Evolutionary conservation across 2,888 invertebrate genomes (phyloP).

Genomic region (Ceraclea dissimilis): DNA sequence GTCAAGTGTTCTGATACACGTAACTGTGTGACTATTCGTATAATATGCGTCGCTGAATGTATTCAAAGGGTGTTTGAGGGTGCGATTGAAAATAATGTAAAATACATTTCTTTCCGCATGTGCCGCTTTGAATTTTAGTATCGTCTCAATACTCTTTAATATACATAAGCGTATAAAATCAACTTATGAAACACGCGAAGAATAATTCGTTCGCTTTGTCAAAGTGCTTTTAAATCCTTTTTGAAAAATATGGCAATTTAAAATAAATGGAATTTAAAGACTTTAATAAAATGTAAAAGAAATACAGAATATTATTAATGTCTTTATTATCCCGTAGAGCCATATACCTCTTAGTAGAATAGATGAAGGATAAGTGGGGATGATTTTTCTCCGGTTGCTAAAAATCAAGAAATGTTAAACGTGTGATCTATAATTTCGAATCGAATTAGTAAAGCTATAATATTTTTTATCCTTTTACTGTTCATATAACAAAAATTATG

Average conservation of each 20-base stretch:
- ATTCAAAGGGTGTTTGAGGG: conserved; percentile 24
- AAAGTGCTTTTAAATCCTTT: background rate
- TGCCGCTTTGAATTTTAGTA: conserved; percentile 26
- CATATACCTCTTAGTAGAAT: too few relatives aligned
- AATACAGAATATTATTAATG: background rate
- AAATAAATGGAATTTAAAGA: background rate
- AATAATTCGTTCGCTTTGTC: background rate
- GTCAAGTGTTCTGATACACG: conserved; percentile 9
- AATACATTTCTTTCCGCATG: conserved; percentile 23
- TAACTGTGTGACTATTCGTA: conserved; percentile 23
- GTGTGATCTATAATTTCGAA: too few relatives aligned
- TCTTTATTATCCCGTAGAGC: too few relatives aligned
- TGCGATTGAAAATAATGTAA: conserved; percentile 6
- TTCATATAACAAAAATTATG: too few relatives aligned
- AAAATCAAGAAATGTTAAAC: too few relatives aligned
- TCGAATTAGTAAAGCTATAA: too few relatives aligned
- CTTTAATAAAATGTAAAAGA: background rate
- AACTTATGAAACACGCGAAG: conserved; percentile 11
- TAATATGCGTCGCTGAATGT: conserved; percentile 10
- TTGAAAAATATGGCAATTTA: conserved; percentile 1
- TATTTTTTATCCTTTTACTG: too few relatives aligned
- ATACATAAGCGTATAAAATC: conserved; percentile 22
- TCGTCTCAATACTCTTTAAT: conserved; percentile 15
- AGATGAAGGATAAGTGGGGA: too few relatives aligned
- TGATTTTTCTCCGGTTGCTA: too few relatives aligned